These are phyloP conservation scores for Beris chalybata DNA, from an alignment of 2,888 invertebrate genomes.

Conservation along the genomic window DNA sequence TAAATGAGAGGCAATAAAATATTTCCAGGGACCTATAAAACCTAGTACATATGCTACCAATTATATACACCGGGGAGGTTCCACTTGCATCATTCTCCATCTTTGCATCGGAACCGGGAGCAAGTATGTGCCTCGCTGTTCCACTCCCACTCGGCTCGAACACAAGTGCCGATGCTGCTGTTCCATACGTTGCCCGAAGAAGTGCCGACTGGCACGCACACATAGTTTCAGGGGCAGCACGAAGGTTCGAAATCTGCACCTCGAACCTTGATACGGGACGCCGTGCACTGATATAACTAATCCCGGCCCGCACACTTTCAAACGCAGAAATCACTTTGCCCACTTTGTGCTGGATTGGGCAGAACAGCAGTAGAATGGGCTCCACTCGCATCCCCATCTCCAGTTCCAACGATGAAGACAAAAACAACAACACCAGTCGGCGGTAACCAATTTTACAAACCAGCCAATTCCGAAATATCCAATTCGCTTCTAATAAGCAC, in stretches of 20 bases:
- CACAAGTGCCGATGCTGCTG: too few relatives aligned
- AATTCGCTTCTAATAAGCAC: conserved; percentile 45
- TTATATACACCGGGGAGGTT: conserved; percentile 21
- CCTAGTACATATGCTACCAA: conserved; percentile 38
- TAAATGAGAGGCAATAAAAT: conserved; percentile 38
- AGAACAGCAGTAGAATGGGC: not conserved
- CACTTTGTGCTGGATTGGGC: conserved; percentile 12
- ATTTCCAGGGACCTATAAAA: conserved; percentile 39
- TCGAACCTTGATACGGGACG: too few relatives aligned
- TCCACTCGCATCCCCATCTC: not conserved
- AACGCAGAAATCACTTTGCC: too few relatives aligned
- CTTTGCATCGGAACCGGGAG: conserved; percentile 5
- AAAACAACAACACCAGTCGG: conserved; percentile 22
- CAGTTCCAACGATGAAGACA: conserved; percentile 12
- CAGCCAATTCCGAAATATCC: conserved; percentile 40
- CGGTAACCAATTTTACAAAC: conserved; percentile 39
- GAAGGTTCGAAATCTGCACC: too few relatives aligned
- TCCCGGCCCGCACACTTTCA: too few relatives aligned
- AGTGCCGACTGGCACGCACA: too few relatives aligned
- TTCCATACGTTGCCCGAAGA: too few relatives aligned
- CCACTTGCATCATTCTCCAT: conserved; percentile 20
- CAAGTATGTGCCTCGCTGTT: too few relatives aligned
- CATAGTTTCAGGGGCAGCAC: too few relatives aligned
- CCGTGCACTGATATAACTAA: too few relatives aligned
- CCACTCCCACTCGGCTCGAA: too few relatives aligned